Percentiles rank a stretch among this genome's conserved stretches.
Evolutionary conservation across 2,797 vertebrate species (phyloP).

Genomic region (Salarias fasciatus): DNA sequence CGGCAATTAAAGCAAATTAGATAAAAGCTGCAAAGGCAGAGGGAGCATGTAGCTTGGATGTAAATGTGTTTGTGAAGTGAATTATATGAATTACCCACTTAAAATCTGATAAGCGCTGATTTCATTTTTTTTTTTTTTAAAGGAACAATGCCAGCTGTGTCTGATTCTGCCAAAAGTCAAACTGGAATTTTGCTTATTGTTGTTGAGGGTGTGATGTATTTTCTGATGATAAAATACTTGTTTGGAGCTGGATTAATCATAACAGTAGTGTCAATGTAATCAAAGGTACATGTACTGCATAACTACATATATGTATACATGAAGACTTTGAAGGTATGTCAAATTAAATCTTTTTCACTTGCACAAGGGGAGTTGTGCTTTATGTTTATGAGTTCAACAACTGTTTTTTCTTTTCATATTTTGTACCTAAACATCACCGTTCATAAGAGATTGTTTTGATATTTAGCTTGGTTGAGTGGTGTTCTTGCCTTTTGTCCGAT

Average conservation of each 20-base stretch:
- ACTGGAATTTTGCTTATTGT: not conserved
- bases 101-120: not conserved
- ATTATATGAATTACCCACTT: conserved; percentile 18
- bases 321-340: too few relatives aligned
- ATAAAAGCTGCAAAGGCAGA: conserved; percentile 45
- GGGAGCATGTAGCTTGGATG: conserved; percentile 7
- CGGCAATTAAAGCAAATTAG: conserved; percentile 65
- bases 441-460: not conserved
- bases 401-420: too few relatives aligned
- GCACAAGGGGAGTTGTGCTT: too few relatives aligned
- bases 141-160: not conserved
- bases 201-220: not conserved
- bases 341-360: too few relatives aligned
- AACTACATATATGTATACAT: too few relatives aligned
- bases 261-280: too few relatives aligned
- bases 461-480: not conserved
- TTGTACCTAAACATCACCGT: too few relatives aligned
- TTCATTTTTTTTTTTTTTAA: not conserved
- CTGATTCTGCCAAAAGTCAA: conserved; percentile 5
- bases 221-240: too few relatives aligned
- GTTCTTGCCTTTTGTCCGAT: not conserved
- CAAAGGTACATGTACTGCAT: too few relatives aligned
- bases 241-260: too few relatives aligned
- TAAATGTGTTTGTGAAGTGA: conserved; percentile 33
- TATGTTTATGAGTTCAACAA: too few relatives aligned